A percentile compares a stretch with the other conserved stretches of the same genome.
phyloP scores from a whole-genome alignment of 2,113 vertebrate species.

The Cyanoliseus patagonus region DNA sequence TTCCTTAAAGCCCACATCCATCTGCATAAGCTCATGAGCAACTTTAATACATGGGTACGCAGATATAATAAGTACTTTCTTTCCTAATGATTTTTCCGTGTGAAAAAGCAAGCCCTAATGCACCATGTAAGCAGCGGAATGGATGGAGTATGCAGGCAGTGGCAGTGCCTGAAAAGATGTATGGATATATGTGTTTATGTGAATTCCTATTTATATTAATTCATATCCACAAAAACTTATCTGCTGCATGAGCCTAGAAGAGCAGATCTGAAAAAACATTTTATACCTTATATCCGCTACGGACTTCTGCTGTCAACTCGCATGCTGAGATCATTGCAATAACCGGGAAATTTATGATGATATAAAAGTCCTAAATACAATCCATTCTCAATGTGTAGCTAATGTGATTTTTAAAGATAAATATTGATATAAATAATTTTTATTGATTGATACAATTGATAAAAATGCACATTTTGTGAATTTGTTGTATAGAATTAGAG shows the following conservation, averaged over 20 bases:
- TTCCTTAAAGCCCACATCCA: neutral
- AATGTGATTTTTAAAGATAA: neutral
- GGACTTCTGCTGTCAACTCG: neutral
- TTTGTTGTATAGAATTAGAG: neutral
- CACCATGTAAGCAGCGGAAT: neutral
- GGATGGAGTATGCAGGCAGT: neutral
- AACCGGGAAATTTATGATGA: neutral
- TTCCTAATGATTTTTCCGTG: constrained; percentile 8
- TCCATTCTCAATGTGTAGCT: neutral
- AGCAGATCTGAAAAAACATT: neutral
- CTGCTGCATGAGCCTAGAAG: neutral
- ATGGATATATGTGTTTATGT: neutral
- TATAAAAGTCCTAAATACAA: neutral
- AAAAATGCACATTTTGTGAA: neutral
- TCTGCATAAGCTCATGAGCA: neutral
- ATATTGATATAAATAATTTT: neutral
- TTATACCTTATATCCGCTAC: neutral
- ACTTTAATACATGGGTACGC: neutral
- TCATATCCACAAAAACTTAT: neutral
- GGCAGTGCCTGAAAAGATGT: neutral
- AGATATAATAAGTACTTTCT: neutral
- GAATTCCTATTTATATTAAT: neutral
- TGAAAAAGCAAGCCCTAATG: neutral
- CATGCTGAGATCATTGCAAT: neutral
- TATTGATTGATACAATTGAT: neutral